Evolutionary conservation across 2,888 invertebrate species (phyloP), one percentile per base, ranked within the genome.

Genomic region (Drosophila glabriapex): DNA sequence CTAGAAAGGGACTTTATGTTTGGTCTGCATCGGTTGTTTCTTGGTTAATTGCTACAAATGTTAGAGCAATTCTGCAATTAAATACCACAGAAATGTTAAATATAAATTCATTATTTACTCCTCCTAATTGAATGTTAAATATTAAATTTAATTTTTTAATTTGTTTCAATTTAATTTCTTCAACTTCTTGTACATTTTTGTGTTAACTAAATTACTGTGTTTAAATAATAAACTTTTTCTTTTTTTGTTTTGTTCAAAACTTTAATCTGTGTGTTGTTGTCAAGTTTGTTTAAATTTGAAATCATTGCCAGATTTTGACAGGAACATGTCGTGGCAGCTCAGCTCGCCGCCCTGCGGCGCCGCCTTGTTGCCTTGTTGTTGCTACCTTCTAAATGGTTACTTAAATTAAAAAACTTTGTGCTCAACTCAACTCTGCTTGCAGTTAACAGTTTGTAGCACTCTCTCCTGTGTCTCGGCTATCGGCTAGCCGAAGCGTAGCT

Each of bases 321-420:
- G 10, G 12, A n/a, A 35, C 35, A 28, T 37, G 33, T 33, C 49
- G 49, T 7, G 49, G 25, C 35, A 56, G 29, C 46, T 25, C 46
- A 25, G 16, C 28, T 37, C 22, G 16, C 29, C 33, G 59, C 31
- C 49, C 61, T 66, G 56, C 22, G 41, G 35, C 39, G 35, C 55
- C 25, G 25, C 25, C 25, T 46, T 46, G 22, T 46, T 46, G 25
- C 22, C 22, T 16, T 46, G 25, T 41, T 43, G 41, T 46, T 46
- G 46, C 2, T 16, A 74, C 76, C 75, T 73, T 67, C 72, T 69
- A 76, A 76, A 81, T 78, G 76, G 73, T 68, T 74, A 81, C 86
- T 85, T 75, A 83, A 83, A 85, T 85, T 86, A 83, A 78, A 77
- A 76, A 85, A 85, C 67, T 88, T 84, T 77, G n/a, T 56, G 59